A percentile compares a stretch with the other conserved stretches of the same genome.
phyloP scores from a whole-genome alignment of 2,797 vertebrate species.

The Amblyopsis hoosieri region DNA sequence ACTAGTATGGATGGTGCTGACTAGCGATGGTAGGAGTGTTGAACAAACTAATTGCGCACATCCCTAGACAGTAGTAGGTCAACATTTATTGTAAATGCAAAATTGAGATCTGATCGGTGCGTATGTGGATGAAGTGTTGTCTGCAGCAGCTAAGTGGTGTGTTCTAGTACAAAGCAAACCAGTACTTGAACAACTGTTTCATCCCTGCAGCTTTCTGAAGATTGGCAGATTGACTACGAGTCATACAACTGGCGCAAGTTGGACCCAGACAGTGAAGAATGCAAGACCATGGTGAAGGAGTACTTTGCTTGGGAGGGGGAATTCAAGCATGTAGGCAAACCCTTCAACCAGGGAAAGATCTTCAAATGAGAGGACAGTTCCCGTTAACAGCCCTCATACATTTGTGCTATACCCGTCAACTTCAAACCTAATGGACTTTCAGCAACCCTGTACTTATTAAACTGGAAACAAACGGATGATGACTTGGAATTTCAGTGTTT shows the following conservation, averaged over 20 bases:
- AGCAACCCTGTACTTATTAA: slow-evolving; percentile 61
- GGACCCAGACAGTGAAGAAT: slow-evolving; percentile 84
- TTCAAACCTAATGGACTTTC: slow-evolving; percentile 63
- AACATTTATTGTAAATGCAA: too few species aligned
- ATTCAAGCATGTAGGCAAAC: slow-evolving; percentile 88
- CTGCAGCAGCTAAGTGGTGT: neutral
- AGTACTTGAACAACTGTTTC: neutral
- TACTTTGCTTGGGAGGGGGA: slow-evolving; percentile 93
- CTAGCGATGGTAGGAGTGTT: too few species aligned
- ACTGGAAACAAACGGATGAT: slow-evolving; percentile 38
- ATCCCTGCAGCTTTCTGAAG: slow-evolving; percentile 77
- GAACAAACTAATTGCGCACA: too few species aligned
- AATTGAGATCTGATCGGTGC: too few species aligned
- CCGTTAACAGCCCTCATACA: slow-evolving; percentile 43
- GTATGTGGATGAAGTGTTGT: too few species aligned
- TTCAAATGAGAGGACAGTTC: slow-evolving; percentile 84
- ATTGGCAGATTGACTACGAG: slow-evolving; percentile 95
- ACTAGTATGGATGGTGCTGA: too few species aligned
- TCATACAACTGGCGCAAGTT: slow-evolving; percentile 92
- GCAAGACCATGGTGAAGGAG: slow-evolving; percentile 89
- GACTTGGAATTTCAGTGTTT: slow-evolving; percentile 58
- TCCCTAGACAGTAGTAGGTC: too few species aligned
- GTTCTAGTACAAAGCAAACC: neutral
- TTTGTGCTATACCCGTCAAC: slow-evolving; percentile 43
- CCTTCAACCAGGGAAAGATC: slow-evolving; percentile 90